These are phyloP conservation scores for Bellardia pandia DNA, from an alignment of 2,888 invertebrate species.

Conservation along the genomic window DNA sequence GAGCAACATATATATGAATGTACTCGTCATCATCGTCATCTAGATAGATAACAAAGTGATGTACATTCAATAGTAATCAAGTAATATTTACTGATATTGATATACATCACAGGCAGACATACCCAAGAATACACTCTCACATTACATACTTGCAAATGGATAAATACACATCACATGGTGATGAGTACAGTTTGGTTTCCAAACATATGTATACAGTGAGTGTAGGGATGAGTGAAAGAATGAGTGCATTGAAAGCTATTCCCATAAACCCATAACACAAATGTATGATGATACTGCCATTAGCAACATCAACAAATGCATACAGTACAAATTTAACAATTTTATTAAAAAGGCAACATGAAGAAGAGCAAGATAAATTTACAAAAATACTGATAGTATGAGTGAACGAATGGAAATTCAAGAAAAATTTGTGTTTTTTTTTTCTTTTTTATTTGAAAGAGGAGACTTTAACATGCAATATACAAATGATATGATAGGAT, in stretches of 20 bases:
- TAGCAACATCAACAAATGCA: constrained; percentile 21
- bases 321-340: constrained; percentile 31
- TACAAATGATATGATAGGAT: constrained; percentile 23
- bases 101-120: constrained; percentile 25
- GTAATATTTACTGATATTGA: constrained; percentile 32
- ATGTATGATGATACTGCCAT: neutral
- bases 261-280: too few species aligned
- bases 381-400: constrained; percentile 17
- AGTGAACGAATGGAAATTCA: constrained; percentile 35
- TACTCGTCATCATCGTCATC: neutral
- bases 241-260: too few species aligned
- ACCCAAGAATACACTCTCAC: neutral
- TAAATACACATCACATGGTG: neutral
- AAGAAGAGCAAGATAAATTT: constrained; percentile 55
- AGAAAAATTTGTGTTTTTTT: neutral
- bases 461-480: constrained; percentile 43
- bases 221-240: too few species aligned
- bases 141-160: neutral
- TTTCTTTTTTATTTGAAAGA: constrained; percentile 6
- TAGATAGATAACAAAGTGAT: neutral
- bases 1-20: neutral
- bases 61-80: constrained; percentile 29
- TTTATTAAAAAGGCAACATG: constrained; percentile 33
- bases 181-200: neutral
- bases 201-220: too few species aligned